Evolutionary conservation across 2,888 invertebrate species (phyloP), one percentile per base, ranked within the genome.

Genomic region (Sthenelais limicola): DNA sequence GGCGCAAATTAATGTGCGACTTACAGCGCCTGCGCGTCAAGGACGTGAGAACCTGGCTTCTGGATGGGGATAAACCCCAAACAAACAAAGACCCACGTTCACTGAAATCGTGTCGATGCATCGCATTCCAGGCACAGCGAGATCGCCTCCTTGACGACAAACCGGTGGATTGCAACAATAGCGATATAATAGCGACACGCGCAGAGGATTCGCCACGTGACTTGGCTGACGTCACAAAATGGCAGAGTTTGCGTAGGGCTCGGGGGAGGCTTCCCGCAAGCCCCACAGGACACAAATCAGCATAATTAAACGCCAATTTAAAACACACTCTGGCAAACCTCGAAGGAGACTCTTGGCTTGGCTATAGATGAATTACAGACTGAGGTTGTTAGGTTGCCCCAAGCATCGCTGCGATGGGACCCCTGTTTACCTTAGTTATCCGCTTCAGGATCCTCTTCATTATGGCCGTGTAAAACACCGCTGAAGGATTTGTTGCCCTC

Each of bases 21-120:
- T 62, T 62, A 62, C n/a, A 62, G 35, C 18, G 62, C 38, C 3
- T 21, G 21, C 24, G 38, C 1, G 38, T 35, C 4, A 35, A 62
- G 62, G 38, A 62, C 62, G 62, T 62, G 62, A 62, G 62, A 62
- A 62, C 35, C 26, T 43, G 38, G 35, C 62, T 24, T 35, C 62
- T 62, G 62, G 62, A 62, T 35, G 62, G 62, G 62, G 62, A 62
- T 62, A 62, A 62, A 62, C 62, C 62, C 62, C 35, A 62, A 43
- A 62, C 62, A 62, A 62, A 62, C 62, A 62, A 62, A 62, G 62
- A 43, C 35, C 35, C 38, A 38, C 28, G 62, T 18, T 12, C 12
- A 9, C 43, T 18, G 12, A 9, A 43, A 18, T 9, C 62, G 62
- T 62, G 62, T 62, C 62, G 43, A 38, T 43, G 62, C 62, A 62